These are phyloP conservation scores for Dendroctonus ponderosae DNA, from an alignment of 1,140 invertebrate genomes.

Conservation along the genomic window DNA sequence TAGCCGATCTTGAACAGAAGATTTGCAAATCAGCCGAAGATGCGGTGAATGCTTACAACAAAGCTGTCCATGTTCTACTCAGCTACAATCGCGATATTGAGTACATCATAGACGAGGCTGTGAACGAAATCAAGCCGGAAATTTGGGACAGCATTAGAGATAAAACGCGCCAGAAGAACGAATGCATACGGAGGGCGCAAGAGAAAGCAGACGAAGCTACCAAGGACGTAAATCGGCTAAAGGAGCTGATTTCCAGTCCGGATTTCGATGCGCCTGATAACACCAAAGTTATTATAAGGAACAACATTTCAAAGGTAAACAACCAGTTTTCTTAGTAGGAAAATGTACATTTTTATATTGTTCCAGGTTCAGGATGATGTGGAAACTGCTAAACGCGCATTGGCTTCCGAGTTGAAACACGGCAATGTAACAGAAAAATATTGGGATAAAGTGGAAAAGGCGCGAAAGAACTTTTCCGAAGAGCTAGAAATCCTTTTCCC, in stretches of 20 bases:
- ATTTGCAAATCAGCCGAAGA: slow-evolving; percentile 55
- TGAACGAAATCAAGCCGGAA: slow-evolving; percentile 55
- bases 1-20: slow-evolving; percentile 58
- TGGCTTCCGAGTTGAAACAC: slow-evolving; percentile 56
- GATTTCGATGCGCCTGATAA: slow-evolving; percentile 49
- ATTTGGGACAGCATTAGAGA: slow-evolving; percentile 62
- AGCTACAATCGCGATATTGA: slow-evolving; percentile 63
- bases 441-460: slow-evolving; percentile 68
- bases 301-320: slow-evolving; percentile 63
- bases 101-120: slow-evolving; percentile 58
- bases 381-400: slow-evolving; percentile 57
- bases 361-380: slow-evolving; percentile 61
- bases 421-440: slow-evolving; percentile 66
- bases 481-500: slow-evolving; percentile 74
- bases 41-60: slow-evolving; percentile 58
- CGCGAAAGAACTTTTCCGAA: slow-evolving; percentile 67
- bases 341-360: not conserved
- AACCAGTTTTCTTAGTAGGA: not conserved
- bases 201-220: slow-evolving; percentile 50
- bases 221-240: slow-evolving; percentile 45
- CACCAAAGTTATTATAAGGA: slow-evolving; percentile 45
- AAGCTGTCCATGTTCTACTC: slow-evolving; percentile 56
- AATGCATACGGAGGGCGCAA: slow-evolving; percentile 56
- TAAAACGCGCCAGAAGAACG: slow-evolving; percentile 56
- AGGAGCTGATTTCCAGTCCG: slow-evolving; percentile 43